Conservation (phyloP, 1,140 invertebrate species). For the Dendroctonus ponderosae region DNA sequence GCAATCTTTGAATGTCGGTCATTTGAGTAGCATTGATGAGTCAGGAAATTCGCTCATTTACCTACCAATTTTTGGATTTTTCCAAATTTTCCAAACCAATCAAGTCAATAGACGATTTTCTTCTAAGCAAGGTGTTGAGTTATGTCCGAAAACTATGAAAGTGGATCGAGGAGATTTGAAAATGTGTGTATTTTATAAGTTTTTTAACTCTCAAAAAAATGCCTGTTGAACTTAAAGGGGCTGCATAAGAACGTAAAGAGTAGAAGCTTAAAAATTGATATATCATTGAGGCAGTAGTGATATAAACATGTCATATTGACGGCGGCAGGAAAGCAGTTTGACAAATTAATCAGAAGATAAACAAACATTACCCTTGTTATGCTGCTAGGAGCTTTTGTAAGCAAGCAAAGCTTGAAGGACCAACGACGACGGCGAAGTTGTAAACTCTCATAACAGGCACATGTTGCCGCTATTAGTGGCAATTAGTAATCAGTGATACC, state of each 20-base stretch:
- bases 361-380: conserved; percentile 41
- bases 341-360: conserved; percentile 35
- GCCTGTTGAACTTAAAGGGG: too few relatives aligned
- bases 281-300: too few relatives aligned
- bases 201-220: too few relatives aligned
- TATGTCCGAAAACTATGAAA: too few relatives aligned
- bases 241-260: too few relatives aligned
- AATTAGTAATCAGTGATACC: conserved; percentile 42
- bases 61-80: not conserved
- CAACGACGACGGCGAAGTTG: conserved; percentile 31
- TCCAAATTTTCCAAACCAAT: too few relatives aligned
- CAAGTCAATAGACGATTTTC: too few relatives aligned
- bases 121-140: too few relatives aligned
- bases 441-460: conserved; percentile 43
- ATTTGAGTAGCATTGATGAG: conserved; percentile 9
- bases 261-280: too few relatives aligned
- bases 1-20: conserved; percentile 25
- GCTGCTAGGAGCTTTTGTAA: conserved; percentile 29
- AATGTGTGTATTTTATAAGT: too few relatives aligned
- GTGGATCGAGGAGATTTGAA: too few relatives aligned
- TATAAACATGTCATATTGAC: too few relatives aligned
- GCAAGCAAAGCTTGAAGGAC: conserved; percentile 30
- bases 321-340: not conserved
- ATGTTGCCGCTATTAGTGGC: conserved; percentile 42
- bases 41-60: not conserved